Evolutionary conservation across 2,113 vertebrate genomes (phyloP).

Genomic region (Bubo bubo): DNA sequence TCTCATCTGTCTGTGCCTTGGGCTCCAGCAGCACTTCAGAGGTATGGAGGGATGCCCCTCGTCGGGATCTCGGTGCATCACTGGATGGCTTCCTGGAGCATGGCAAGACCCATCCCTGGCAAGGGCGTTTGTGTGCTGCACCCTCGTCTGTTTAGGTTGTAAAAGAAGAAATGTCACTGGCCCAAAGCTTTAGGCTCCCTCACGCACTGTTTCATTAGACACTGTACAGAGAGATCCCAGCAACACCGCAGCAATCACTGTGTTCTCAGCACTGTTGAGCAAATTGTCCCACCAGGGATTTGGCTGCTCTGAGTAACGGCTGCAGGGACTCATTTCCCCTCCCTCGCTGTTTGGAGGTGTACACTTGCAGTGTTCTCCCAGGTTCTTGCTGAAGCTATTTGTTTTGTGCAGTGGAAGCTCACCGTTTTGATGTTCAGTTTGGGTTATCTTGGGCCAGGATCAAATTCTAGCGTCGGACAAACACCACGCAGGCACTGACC

Average conservation of each 20-base stretch:
- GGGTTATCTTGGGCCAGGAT: not conserved
- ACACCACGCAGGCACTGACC: not conserved
- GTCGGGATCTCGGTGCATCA: not conserved
- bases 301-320: fast-evolving
- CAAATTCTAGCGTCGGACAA: not conserved
- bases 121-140: not conserved
- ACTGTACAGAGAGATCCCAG: not conserved
- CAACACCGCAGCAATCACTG: fast-evolving
- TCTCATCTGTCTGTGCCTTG: not conserved
- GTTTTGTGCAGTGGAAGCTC: not conserved
- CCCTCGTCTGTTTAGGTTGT: not conserved
- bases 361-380: not conserved
- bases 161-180: not conserved
- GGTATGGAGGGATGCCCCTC: not conserved
- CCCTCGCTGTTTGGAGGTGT: not conserved
- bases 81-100: not conserved
- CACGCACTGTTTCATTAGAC: fast-evolving
- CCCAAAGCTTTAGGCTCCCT: not conserved
- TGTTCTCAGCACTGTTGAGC: not conserved
- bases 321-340: not conserved
- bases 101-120: not conserved
- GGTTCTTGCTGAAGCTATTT: not conserved
- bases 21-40: not conserved
- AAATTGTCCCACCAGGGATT: not conserved
- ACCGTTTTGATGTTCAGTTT: not conserved